phyloP scores from a whole-genome alignment of 92 coral and sea anemone genomes.

The Epizoanthus scotinus region DNA sequence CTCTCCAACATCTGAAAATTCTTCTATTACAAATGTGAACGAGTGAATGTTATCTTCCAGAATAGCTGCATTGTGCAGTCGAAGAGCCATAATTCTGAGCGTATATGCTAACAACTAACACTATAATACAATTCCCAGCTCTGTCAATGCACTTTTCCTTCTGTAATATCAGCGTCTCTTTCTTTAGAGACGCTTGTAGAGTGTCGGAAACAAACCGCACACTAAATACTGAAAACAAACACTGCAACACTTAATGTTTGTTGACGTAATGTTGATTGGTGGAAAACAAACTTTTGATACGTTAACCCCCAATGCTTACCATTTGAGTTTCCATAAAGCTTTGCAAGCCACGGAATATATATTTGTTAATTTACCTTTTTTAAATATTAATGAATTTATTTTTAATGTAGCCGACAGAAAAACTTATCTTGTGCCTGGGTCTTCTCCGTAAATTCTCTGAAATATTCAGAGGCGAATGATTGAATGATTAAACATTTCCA shows the following conservation, averaged over 20 bases:
- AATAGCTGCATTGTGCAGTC: slow-evolving; percentile 79
- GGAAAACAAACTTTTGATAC: background rate
- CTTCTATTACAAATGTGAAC: slow-evolving; percentile 85
- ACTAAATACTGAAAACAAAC: no score
- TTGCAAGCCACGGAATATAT: slow-evolving; percentile 25
- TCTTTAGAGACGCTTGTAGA: no score
- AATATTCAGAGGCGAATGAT: background rate
- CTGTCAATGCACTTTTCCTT: background rate
- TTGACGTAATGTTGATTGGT: no score
- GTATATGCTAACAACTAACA: background rate
- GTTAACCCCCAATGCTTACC: background rate
- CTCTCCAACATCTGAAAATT: slow-evolving; percentile 73
- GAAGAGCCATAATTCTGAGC: slow-evolving; percentile 78
- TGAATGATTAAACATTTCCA: background rate
- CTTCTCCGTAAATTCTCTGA: background rate
- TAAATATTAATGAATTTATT: slow-evolving; percentile 24
- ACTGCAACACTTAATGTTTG: no score
- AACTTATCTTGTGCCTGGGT: background rate
- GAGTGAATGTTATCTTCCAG: slow-evolving; percentile 65
- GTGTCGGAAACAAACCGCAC: no score
- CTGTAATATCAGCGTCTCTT: no score
- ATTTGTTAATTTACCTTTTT: background rate
- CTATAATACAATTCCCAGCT: slow-evolving; percentile 2
- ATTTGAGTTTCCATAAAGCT: background rate
- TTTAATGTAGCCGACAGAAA: background rate